Evolutionary conservation across 2,113 vertebrate species (phyloP).

Genomic region (Murina feae): DNA sequence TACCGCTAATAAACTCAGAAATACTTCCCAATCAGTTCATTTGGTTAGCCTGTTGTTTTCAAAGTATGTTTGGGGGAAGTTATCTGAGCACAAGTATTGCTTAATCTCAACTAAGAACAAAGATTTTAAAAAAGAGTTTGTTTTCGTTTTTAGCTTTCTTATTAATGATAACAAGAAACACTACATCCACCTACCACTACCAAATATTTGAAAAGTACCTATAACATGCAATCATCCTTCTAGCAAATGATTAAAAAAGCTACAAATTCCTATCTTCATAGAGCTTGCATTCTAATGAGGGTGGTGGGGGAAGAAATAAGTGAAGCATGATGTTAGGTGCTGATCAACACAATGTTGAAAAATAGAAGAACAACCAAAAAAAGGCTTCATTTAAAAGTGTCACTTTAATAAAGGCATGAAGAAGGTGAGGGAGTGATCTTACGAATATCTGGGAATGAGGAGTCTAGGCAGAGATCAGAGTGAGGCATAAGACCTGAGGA

Average conservation of each 20-base stretch:
- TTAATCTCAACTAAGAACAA: background rate
- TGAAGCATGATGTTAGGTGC: background rate
- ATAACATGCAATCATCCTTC: background rate
- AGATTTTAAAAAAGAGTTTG: background rate
- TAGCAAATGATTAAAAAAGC: background rate
- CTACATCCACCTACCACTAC: background rate
- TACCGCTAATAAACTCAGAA: background rate
- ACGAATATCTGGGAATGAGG: background rate
- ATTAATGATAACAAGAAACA: background rate
- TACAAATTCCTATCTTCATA: background rate
- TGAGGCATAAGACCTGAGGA: background rate
- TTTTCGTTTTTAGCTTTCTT: background rate
- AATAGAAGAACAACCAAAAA: background rate
- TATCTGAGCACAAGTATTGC: background rate
- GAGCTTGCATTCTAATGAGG: background rate
- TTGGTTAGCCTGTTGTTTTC: background rate
- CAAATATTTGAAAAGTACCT: background rate
- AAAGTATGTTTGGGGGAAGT: constrained; percentile 7
- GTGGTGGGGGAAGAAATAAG: background rate
- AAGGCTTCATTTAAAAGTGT: background rate
- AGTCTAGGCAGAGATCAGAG: background rate
- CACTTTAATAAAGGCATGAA: background rate
- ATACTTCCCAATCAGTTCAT: background rate
- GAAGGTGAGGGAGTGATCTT: background rate
- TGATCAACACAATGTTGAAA: background rate